Evolutionary conservation across 2,888 invertebrate genomes (phyloP).

Genomic region (Sarcophaga carnaria): DNA sequence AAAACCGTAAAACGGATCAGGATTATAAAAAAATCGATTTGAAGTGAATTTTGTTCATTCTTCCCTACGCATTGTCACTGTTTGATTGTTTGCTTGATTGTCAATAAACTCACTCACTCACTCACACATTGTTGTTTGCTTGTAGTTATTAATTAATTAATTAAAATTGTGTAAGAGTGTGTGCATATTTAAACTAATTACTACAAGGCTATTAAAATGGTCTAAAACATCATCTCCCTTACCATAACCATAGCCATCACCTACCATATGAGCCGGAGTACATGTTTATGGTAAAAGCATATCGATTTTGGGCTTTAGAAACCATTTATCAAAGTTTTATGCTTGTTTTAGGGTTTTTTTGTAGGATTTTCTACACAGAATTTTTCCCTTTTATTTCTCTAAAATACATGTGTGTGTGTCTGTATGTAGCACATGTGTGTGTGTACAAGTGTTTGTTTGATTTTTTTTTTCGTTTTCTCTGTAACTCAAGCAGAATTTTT

Average conservation of each 20-base stretch:
- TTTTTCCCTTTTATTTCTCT: neutral
- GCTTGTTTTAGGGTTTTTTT: constrained; percentile 20
- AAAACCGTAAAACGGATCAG: neutral
- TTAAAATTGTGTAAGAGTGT: neutral
- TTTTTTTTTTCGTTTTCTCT: constrained; percentile 29
- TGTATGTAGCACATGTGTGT: neutral
- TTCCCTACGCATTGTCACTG: too few relatives aligned
- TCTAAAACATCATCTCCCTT: neutral
- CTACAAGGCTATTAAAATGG: neutral
- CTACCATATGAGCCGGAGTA: too few relatives aligned
- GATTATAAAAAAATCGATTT: too few relatives aligned
- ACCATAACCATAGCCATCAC: too few relatives aligned
- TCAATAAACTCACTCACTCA: too few relatives aligned
- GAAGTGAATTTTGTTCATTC: too few relatives aligned
- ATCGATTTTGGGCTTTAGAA: constrained; percentile 38
- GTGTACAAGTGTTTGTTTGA: neutral
- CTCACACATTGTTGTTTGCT: too few relatives aligned
- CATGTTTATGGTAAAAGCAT: neutral
- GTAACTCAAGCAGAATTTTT: constrained; percentile 41
- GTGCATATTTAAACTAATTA: constrained; percentile 47
- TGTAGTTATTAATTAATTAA: neutral
- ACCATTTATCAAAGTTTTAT: constrained; percentile 48
- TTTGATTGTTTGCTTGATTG: too few relatives aligned
- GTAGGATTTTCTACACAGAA: neutral
- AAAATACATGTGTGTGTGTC: too few relatives aligned